A percentile compares a stretch with the other conserved stretches of the same genome.
Evolutionary conservation across 2,113 vertebrate genomes (phyloP).

Genomic region (Nansenia antarctica): DNA sequence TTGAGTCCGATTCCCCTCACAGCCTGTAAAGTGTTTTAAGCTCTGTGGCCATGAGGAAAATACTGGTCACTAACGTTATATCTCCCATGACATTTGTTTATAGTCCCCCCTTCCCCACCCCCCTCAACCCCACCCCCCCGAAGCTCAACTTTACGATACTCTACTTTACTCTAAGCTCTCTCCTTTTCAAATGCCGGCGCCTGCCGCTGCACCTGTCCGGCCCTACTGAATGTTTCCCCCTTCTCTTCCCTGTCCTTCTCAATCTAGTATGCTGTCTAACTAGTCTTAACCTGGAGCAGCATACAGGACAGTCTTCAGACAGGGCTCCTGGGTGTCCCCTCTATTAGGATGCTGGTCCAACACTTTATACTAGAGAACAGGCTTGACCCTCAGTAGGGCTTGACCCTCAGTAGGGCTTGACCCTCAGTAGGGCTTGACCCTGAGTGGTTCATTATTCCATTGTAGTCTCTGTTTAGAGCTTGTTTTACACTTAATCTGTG

Average conservation of each 20-base stretch:
- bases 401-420: too few relatives aligned
- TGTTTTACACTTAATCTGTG: too few relatives aligned
- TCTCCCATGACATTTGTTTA: constrained; percentile 22
- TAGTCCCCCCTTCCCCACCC: constrained; percentile 6
- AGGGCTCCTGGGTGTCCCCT: not conserved
- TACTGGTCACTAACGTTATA: constrained; percentile 15
- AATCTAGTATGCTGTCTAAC: constrained; percentile 7
- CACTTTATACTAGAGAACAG: too few relatives aligned
- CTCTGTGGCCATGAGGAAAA: constrained; percentile 12
- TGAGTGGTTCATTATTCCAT: too few relatives aligned
- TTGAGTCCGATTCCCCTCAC: too few relatives aligned
- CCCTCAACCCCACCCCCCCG: not conserved
- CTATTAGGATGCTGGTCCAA: too few relatives aligned
- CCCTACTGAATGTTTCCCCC: not conserved
- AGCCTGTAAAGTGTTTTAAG: constrained; percentile 7
- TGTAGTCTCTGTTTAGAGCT: too few relatives aligned
- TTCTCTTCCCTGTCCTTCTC: not conserved
- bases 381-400: too few relatives aligned
- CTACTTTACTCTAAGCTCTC: constrained; percentile 12
- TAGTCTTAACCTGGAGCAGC: not conserved
- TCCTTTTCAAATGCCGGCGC: constrained; percentile 16
- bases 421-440: too few relatives aligned
- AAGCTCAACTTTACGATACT: not conserved
- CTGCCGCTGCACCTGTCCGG: constrained; percentile 3
- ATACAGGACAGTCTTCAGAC: constrained; percentile 2